Conservation (phyloP, 2,797 vertebrate genomes). For the Eulemur coronatus region DNA sequence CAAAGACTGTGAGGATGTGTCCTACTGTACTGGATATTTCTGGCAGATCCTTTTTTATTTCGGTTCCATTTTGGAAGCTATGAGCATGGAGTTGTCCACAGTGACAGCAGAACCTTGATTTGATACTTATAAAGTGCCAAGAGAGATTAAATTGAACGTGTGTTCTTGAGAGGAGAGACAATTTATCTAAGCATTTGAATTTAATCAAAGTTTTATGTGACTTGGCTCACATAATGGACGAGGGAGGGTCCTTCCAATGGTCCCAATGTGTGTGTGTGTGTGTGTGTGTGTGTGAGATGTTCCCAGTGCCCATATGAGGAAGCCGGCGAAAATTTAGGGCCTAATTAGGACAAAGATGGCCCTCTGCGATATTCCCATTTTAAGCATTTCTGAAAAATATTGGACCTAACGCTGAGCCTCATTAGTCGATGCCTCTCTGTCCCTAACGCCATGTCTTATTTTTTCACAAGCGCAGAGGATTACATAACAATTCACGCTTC, state of each 20-base stretch:
- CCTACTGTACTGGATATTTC: fast-evolving
- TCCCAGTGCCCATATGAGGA: not conserved
- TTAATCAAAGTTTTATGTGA: slow-evolving; percentile 56
- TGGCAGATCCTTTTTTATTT: not conserved
- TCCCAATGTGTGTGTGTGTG: not conserved
- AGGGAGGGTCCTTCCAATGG: not conserved
- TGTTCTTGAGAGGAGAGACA: slow-evolving; percentile 19
- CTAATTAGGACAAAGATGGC: not conserved
- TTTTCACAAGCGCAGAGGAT: slow-evolving; percentile 30
- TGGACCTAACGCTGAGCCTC: not conserved
- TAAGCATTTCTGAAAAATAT: slow-evolving; percentile 42
- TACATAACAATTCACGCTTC: slow-evolving; percentile 63
- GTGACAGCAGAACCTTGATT: not conserved
- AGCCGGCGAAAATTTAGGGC: not conserved
- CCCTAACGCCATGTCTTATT: not conserved
- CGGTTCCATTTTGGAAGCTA: not conserved
- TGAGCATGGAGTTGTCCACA: not conserved
- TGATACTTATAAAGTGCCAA: slow-evolving; percentile 44
- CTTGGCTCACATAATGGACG: not conserved
- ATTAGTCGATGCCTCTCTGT: not conserved
- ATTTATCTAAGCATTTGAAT: slow-evolving; percentile 28
- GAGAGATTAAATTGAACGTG: not conserved
- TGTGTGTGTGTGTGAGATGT: not conserved
- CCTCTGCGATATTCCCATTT: not conserved
- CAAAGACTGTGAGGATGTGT: not conserved